Evolutionary conservation across 2,888 invertebrate genomes (phyloP).

Genomic region (Electrophaes corylata): DNA sequence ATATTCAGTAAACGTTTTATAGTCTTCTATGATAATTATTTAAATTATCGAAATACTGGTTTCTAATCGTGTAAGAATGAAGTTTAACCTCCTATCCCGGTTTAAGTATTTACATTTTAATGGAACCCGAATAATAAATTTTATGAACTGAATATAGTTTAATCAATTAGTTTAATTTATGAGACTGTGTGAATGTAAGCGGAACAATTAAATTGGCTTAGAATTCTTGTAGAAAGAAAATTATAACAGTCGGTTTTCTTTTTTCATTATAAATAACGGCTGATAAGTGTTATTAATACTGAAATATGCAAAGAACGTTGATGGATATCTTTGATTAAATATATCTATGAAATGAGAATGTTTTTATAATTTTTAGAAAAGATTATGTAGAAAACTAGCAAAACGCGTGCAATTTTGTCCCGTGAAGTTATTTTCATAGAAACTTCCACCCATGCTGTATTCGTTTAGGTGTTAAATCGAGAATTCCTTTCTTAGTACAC

Average conservation of each 20-base stretch:
- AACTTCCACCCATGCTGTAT: too few species aligned
- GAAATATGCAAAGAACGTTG: not conserved
- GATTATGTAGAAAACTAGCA: too few species aligned
- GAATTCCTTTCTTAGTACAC: too few species aligned
- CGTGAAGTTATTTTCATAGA: too few species aligned
- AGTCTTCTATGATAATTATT: constrained; percentile 4
- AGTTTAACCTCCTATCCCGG: constrained; percentile 13
- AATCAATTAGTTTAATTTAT: constrained; percentile 9
- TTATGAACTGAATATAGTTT: constrained; percentile 2
- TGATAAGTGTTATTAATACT: constrained; percentile 3
- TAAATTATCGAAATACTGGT: constrained; percentile 23
- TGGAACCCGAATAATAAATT: constrained; percentile 21
- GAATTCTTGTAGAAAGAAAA: constrained; percentile 17
- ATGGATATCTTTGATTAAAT: not conserved
- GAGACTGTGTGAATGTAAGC: constrained; percentile 15
- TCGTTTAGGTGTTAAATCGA: too few species aligned
- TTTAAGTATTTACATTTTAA: constrained; percentile 29
- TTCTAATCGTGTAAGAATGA: constrained; percentile 18
- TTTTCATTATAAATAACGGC: not conserved
- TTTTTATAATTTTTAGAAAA: not conserved
- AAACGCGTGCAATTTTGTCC: too few species aligned
- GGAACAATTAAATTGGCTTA: constrained; percentile 24
- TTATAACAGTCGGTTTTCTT: constrained; percentile 3
- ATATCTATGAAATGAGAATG: not conserved
- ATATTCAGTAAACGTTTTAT: not conserved